Percentiles rank a stretch among this genome's conserved stretches.
These are phyloP conservation scores for Scaptomyza flava DNA, from an alignment of 2,888 invertebrate genomes.

Conservation along the genomic window DNA sequence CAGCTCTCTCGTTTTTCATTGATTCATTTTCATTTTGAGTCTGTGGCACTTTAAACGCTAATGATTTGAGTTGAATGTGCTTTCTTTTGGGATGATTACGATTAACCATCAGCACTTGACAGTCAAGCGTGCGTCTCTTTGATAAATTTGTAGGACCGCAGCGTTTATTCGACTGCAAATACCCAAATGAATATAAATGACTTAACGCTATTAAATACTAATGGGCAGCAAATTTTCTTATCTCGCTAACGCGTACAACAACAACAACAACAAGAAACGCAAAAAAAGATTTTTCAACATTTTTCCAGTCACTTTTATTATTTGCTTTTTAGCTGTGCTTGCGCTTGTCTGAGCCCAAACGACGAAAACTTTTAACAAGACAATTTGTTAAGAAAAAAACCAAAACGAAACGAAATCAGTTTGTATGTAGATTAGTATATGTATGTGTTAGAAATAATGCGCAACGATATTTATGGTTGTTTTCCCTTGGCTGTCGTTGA, in stretches of 20 bases:
- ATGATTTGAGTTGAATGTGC: conserved; percentile 35
- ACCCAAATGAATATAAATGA: conserved; percentile 80
- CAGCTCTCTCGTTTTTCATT: background rate
- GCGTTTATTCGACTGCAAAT: conserved; percentile 13
- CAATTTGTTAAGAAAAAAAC: conserved; percentile 66
- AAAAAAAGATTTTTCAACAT: conserved; percentile 54
- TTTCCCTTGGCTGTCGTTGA: conserved; percentile 62
- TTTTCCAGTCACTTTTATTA: conserved; percentile 70
- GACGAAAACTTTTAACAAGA: conserved; percentile 70
- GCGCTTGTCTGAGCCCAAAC: conserved; percentile 11
- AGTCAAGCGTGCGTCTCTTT: conserved; percentile 27
- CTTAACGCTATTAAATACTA: conserved; percentile 78
- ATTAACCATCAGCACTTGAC: conserved; percentile 47
- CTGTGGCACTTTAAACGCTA: conserved; percentile 25
- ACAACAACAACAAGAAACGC: conserved; percentile 1
- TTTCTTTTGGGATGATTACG: conserved; percentile 14
- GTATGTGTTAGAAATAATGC: background rate
- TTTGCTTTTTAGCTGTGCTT: conserved; percentile 11
- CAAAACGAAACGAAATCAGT: conserved; percentile 28
- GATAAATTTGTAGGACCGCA: conserved; percentile 4
- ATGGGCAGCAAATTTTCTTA: conserved; percentile 76
- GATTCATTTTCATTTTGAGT: background rate
- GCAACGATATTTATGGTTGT: conserved; percentile 9
- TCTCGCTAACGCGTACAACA: conserved; percentile 38
- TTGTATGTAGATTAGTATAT: background rate